Evolutionary conservation across 2,797 vertebrate genomes (phyloP), one percentile per base, ranked within the genome.

Genomic region (Sebastes nivosus): DNA sequence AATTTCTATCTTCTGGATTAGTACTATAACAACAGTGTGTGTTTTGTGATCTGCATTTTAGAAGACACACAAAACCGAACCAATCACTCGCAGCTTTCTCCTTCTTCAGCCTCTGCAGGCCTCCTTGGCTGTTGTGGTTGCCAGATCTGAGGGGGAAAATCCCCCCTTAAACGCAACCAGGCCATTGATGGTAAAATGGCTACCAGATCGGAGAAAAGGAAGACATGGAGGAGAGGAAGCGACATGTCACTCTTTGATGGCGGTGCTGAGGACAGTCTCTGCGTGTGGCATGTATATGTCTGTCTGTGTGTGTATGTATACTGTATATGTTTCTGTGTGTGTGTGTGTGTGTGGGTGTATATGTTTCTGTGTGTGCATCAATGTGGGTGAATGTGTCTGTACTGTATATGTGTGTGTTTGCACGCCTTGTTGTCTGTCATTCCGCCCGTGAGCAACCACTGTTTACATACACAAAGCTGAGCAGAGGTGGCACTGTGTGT

Each of bases 401-500:
- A 54, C 82, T 90, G 89, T 86, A 73, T 89, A 80, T 85, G 69
- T 71, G 75, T 72, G 81, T 75, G 71, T 83, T 72, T 77, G 85
- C 79, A 88, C 63, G 79, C 86, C 89, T 85, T 82, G 83, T 91
- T 93, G 89, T 92, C 92, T 87, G 83, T 87, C 90, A 91, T 87
- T 88, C 87, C 81, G 85, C 89, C 90, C 54, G 59, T 89, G 82
- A 89, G 87, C 86, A 55, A 92, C 92, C 88, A 4, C 83, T 93
- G 93, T 94, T 94, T 95, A 94, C 80, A 89, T 85, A 89, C 88
- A 91, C 79, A 88, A 71, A 80, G 24, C 80, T 82, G 82, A 84
- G 85, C 81, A 72, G 82, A 86, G 86, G 85, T 84, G 90, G 89
- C 73, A 69, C 63, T 27, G 58, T 68, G 72, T 86, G 25, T 29